Evolutionary conservation across 2,113 vertebrate species (phyloP), one percentile per base, ranked within the genome.

Genomic region (Merops nubicus): DNA sequence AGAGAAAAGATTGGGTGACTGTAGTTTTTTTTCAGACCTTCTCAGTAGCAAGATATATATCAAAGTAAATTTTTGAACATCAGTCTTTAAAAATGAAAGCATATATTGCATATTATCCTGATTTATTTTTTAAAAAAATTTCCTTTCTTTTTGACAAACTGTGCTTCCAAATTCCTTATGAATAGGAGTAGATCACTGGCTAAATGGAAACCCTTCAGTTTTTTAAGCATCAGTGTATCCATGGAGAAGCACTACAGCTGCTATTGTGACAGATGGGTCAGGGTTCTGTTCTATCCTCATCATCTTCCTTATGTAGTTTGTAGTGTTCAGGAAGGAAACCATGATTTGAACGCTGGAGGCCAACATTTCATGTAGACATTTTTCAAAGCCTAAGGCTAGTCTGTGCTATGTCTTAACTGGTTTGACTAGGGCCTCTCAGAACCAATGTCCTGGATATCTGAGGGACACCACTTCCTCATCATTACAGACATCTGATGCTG

Each of bases 361-460:
- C 21, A 69, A 20, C 5, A 21, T 74, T 80, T 59, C 40, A 16
- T 19, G 2, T 14, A 53, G 54, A 13, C 20, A 6, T 74, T 85
- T 91, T 28, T 50, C 56, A 59, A 16, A 47, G 29, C 33, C 50
- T 59, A 26, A 33, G 50, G 42, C 68, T 70, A 54, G 5, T 34
- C 16, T 48, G 15, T 42, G 9, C 42, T 77, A 25, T 0, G 0
- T 65, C 72, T 75, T 76, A 36, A 0, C 8, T 8, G 18, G 36
- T 56, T 76, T 56, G 15, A 40, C 50, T 69, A 65, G 31, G 11
- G 21, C 4, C 23, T 90, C 17, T 88, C n/a, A 50, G 18, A 92
- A 56, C 4, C 18, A 11, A 23, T 65, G 28, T 23, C 17, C 48
- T 51, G 13, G 23, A 22, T 47, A 63, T 9, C 31, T 70, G 60